These are phyloP conservation scores for Ormyrus rosae DNA, from an alignment of 2,888 invertebrate genomes.

Conservation along the genomic window DNA sequence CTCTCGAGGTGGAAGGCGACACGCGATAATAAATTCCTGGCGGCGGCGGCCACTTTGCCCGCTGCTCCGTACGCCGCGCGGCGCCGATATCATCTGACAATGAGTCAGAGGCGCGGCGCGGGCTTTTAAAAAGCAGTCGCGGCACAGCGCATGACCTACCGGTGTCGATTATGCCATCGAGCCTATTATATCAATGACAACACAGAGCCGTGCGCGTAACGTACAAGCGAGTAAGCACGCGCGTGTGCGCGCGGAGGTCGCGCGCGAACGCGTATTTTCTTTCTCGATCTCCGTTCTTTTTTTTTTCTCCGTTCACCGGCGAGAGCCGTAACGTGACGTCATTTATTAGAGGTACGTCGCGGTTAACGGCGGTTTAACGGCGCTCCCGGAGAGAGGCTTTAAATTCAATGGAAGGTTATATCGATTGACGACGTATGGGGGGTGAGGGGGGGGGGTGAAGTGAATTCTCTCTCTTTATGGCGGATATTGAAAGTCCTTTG, in stretches of 20 bases:
- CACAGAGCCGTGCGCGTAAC: neutral
- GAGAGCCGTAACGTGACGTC: conserved; percentile 10
- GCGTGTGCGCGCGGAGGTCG: neutral
- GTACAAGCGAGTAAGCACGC: neutral
- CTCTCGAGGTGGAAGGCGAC: too few species aligned
- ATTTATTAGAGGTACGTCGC: neutral
- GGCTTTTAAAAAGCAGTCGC: neutral
- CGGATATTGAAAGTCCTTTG: neutral
- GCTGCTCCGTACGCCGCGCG: neutral
- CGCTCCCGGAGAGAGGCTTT: neutral
- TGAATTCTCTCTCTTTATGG: neutral
- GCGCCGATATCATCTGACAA: conserved; percentile 33
- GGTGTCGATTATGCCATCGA: conserved; percentile 40
- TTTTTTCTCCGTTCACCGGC: neutral
- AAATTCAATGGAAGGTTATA: neutral
- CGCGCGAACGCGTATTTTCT: too few species aligned
- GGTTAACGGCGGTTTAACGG: neutral
- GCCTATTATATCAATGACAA: conserved; percentile 39
- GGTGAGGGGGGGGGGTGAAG: too few species aligned
- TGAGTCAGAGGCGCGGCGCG: conserved; percentile 24
- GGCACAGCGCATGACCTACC: neutral
- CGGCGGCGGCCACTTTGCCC: too few species aligned
- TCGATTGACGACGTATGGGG: neutral
- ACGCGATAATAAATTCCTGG: conserved; percentile 10
- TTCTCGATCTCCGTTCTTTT: neutral